These are phyloP conservation scores for Porites cylindrica DNA, from an alignment of 92 coral and sea anemone genomes.

Conservation along the genomic window DNA sequence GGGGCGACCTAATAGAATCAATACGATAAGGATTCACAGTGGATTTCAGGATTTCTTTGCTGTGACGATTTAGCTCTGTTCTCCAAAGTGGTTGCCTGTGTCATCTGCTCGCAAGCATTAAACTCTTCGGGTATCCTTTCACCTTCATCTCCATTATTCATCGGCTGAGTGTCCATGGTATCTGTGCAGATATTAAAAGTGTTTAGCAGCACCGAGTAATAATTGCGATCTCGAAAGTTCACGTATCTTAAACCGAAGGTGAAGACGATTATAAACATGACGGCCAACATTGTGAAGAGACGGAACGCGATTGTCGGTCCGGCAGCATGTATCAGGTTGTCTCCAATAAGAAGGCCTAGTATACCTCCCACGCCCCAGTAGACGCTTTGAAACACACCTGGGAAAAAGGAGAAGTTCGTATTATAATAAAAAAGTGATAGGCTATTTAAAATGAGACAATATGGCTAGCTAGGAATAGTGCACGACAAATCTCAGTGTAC, in stretches of 20 bases:
- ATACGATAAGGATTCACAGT: background rate
- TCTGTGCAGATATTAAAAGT: constrained; percentile 42
- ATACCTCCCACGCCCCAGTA: constrained; percentile 85
- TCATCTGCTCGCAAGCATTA: background rate
- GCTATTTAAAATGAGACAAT: background rate
- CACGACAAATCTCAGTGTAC: too few species aligned
- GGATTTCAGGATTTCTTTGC: background rate
- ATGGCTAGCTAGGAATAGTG: too few species aligned
- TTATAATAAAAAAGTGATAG: background rate
- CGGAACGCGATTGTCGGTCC: constrained; percentile 85
- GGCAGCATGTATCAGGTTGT: constrained; percentile 59
- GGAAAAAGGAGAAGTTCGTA: background rate
- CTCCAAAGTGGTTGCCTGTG: background rate
- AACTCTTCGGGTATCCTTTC: background rate
- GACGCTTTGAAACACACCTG: constrained; percentile 82
- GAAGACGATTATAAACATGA: constrained; percentile 61
- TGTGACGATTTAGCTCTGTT: background rate
- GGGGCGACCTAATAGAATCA: too few species aligned
- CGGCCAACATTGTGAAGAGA: constrained; percentile 76
- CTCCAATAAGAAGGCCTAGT: constrained; percentile 76
- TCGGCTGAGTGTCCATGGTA: constrained; percentile 15
- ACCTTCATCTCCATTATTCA: background rate
- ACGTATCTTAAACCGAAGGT: constrained; percentile 77
- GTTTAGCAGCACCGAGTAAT: constrained; percentile 64
- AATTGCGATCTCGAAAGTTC: constrained; percentile 69